Percentiles rank a stretch among this genome's conserved stretches.
These are phyloP conservation scores for Uria aalge DNA, from an alignment of 2,113 vertebrate genomes.

Conservation along the genomic window DNA sequence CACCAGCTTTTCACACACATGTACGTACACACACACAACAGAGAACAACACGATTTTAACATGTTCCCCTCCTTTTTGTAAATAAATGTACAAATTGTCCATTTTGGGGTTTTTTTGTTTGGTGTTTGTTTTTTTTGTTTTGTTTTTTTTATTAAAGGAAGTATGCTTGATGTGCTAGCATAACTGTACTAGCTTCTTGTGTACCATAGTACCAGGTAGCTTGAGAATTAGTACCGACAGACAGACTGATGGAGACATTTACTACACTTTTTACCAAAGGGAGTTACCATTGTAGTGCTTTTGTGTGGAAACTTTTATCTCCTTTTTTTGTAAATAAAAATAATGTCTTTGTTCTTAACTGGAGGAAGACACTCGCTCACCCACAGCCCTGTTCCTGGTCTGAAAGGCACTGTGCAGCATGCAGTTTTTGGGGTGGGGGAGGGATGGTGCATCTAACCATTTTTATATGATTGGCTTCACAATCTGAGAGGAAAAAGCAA, in stretches of 20 bases:
- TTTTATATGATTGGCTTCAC: not conserved
- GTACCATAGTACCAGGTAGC: constrained; percentile 77
- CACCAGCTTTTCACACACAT: constrained; percentile 74
- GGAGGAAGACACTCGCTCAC: constrained; percentile 65
- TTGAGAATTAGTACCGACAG: constrained; percentile 75
- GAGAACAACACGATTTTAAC: constrained; percentile 71
- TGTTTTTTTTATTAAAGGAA: constrained; percentile 72
- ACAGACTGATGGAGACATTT: constrained; percentile 71
- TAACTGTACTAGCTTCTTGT: constrained; percentile 80
- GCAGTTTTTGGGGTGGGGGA: not conserved
- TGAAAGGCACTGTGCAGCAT: constrained; percentile 34
- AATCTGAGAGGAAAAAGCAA: not conserved
- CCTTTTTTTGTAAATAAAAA: constrained; percentile 73
- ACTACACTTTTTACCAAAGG: constrained; percentile 84
- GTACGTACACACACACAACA: constrained; percentile 50
- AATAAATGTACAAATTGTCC: constrained; percentile 83
- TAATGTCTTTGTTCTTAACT: constrained; percentile 76
- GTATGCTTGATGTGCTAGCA: constrained; percentile 82
- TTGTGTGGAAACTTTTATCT: constrained; percentile 77
- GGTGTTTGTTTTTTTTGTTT: not conserved
- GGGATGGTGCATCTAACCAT: not conserved
- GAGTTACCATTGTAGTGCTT: constrained; percentile 81
- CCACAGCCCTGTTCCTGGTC: constrained; percentile 56
- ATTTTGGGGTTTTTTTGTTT: not conserved
- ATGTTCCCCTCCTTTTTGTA: constrained; percentile 70